Evolutionary conservation across 2,113 vertebrate genomes (phyloP), one percentile per base, ranked within the genome.

Genomic region (Hyaena hyaena): DNA sequence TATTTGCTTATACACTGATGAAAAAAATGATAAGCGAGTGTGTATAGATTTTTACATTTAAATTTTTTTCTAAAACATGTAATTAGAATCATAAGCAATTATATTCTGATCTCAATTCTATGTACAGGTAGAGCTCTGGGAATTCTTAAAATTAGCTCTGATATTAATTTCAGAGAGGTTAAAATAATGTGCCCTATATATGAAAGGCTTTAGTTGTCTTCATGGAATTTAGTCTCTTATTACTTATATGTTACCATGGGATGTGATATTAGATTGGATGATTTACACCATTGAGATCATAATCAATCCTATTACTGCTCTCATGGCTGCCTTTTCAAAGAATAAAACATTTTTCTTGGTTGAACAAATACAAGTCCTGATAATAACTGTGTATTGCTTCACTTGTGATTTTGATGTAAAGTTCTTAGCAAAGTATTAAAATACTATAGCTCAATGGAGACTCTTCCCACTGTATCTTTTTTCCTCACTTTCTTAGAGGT

Each of bases 131-230:
- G 63, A 80, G n/a, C 16, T 76, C 83, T 87, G 74, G 71, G 83
- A 83, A 94, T 95, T 92, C 90, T 83, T 92, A 95, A 86, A 95
- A 97, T 90, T 95, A 94, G 80, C 74, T 86, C 86, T 71, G 53
- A 31, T 65, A 86, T 92, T 97, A 96, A 87, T 90, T 94, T 88
- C 73, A 93, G 23, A 43, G 53, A 87, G 65, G 48, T 76, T 43
- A 74, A 82, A 87, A 80, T 90, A 90, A 74, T 55, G 48, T 93
- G 90, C 23, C 92, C 55, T 93, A 55, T 66, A 80, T 90, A 92
- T 69, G 63, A 93, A 86, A 89, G 63, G 26, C 48, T 83, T 91
- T 14, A 81, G 28, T 58, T 65, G 8, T 84, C 87, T 92, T 93
- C 80, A 28, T 76, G 79, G 58, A 87, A 81, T 82, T 86, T 24